A percentile compares a stretch with the other conserved stretches of the same genome.
phyloP scores from a whole-genome alignment of 92 coral and sea anemone genomes.

The Actinernus sp. region DNA sequence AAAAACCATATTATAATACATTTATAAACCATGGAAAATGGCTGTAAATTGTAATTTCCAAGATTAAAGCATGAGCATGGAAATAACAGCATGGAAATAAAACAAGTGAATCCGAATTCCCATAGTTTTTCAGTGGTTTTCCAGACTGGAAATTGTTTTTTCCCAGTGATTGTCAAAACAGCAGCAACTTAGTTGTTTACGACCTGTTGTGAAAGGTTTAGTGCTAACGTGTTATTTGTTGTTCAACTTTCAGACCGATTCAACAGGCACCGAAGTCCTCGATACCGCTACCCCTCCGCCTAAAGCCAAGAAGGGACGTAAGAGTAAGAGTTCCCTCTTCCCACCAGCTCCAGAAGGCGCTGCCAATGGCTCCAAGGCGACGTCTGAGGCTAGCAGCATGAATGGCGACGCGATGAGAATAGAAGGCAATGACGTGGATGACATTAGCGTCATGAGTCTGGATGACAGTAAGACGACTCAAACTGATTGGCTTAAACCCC shows the following conservation, averaged over 20 bases:
- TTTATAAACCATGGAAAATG: too few relatives aligned
- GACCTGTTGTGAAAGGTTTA: not conserved
- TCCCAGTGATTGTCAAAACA: too few relatives aligned
- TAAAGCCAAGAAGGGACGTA: constrained; percentile 97
- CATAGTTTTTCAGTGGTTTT: too few relatives aligned
- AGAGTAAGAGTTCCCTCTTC: constrained; percentile 85
- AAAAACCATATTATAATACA: too few relatives aligned
- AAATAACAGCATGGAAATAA: too few relatives aligned
- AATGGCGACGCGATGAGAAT: constrained; percentile 82
- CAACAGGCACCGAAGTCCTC: constrained; percentile 15
- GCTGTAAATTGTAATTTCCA: too few relatives aligned
- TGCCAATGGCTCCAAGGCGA: constrained; percentile 64
- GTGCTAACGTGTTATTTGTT: not conserved
- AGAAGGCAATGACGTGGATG: constrained; percentile 80
- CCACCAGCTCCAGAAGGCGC: constrained; percentile 94
- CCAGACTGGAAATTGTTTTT: too few relatives aligned
- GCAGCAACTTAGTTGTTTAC: not conserved
- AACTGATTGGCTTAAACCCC: too few relatives aligned
- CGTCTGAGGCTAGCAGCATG: constrained; percentile 91
- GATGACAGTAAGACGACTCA: constrained; percentile 99
- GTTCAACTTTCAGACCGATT: not conserved
- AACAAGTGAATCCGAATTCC: too few relatives aligned
- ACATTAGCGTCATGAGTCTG: constrained; percentile 93
- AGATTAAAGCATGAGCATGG: too few relatives aligned
- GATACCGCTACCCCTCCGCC: constrained; percentile 75